These are phyloP conservation scores for Diglossa cyanea DNA, from an alignment of 2,797 vertebrate species.

Conservation along the genomic window DNA sequence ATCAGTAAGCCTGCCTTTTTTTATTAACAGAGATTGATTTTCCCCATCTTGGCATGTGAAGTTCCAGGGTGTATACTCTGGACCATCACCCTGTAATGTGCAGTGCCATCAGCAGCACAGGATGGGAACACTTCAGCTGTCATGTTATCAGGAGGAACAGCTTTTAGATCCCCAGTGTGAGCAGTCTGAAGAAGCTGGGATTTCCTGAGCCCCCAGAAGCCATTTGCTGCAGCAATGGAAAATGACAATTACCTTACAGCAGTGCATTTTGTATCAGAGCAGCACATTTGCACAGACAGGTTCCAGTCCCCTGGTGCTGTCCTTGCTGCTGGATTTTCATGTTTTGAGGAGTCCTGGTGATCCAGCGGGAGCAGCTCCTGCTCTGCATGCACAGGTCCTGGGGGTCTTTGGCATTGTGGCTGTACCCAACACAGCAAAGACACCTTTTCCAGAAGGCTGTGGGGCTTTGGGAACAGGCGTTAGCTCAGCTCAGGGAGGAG, in stretches of 20 bases:
- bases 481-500: neutral
- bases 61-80: constrained; percentile 10
- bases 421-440: neutral
- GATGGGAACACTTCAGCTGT: neutral
- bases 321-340: neutral
- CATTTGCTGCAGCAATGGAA: neutral
- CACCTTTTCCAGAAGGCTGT: neutral
- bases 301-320: neutral
- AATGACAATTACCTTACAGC: neutral
- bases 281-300: neutral
- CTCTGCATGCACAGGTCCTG: accelerated
- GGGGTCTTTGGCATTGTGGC: neutral
- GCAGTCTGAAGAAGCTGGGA: neutral
- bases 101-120: neutral
- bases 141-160: neutral
- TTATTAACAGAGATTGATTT: constrained; percentile 59
- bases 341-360: neutral
- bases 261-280: neutral
- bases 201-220: neutral
- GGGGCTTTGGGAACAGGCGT: neutral
- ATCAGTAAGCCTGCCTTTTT: neutral
- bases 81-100: neutral
- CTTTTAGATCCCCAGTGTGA: neutral
- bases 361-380: neutral
- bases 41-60: constrained; percentile 10